Conservation (phyloP, 2,888 invertebrate species). For the Drosophila putrida region DNA sequence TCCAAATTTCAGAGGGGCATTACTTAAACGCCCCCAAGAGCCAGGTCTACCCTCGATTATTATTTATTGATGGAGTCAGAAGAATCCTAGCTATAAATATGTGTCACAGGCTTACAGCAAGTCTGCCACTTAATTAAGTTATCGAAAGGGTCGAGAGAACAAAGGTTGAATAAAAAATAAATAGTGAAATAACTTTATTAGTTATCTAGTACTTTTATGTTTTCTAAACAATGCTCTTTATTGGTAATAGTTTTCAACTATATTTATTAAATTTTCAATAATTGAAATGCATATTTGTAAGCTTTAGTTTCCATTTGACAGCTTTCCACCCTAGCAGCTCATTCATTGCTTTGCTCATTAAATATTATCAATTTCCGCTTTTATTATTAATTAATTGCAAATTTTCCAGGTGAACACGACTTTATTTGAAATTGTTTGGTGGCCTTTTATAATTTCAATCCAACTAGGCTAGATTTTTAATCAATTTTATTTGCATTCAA, state of each 20-base stretch:
- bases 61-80: conserved; percentile 55
- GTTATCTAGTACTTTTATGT: background rate
- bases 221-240: background rate
- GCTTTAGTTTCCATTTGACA: background rate
- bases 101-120: conserved; percentile 21
- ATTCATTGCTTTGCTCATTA: conserved; percentile 5
- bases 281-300: background rate
- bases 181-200: background rate
- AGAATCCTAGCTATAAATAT: conserved; percentile 27
- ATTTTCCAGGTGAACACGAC: conserved; percentile 59
- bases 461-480: conserved; percentile 48
- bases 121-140: conserved; percentile 48
- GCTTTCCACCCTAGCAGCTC: background rate
- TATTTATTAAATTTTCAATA: background rate
- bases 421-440: conserved; percentile 20
- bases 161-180: background rate
- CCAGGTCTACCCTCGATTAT: conserved; percentile 44
- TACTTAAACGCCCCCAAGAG: conserved; percentile 10
- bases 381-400: conserved; percentile 60
- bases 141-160: conserved; percentile 15
- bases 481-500: conserved; percentile 51
- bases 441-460: conserved; percentile 39
- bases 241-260: background rate
- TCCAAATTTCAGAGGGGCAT: conserved; percentile 15
- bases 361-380: conserved; percentile 52